Evolutionary conservation across 2,888 invertebrate species (phyloP).

Genomic region (Strigamia crassipes): DNA sequence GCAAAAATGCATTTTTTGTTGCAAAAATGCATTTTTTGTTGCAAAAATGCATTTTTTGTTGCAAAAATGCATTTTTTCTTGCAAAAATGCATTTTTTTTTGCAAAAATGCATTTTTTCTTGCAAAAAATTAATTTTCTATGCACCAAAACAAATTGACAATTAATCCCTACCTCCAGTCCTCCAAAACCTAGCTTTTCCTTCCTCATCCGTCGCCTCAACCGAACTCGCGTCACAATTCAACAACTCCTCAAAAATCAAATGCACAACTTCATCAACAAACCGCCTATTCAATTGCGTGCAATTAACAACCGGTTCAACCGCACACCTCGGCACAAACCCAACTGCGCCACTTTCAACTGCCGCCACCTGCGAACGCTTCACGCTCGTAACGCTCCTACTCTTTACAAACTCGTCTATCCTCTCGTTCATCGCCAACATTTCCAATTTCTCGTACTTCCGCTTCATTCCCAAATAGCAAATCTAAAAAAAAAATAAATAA

Average conservation of each 20-base stretch:
- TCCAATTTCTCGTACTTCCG: constrained; percentile 28
- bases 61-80: too few relatives aligned
- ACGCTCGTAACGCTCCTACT: not conserved
- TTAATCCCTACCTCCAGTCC: too few relatives aligned
- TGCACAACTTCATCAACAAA: constrained; percentile 69
- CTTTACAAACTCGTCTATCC: not conserved
- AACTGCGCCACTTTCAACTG: constrained; percentile 50
- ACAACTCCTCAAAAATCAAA: constrained; percentile 67
- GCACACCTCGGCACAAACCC: constrained; percentile 70
- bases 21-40: too few relatives aligned
- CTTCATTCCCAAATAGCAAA: constrained; percentile 46
- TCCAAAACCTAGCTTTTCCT: constrained; percentile 64
- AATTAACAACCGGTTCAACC: constrained; percentile 78
- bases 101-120: too few relatives aligned
- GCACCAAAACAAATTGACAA: too few relatives aligned
- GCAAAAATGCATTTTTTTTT: too few relatives aligned
- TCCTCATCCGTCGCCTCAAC: constrained; percentile 34
- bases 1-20: too few relatives aligned
- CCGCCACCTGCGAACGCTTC: not conserved
- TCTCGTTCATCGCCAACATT: not conserved
- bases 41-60: too few relatives aligned
- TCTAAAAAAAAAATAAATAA: not conserved
- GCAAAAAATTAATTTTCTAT: too few relatives aligned
- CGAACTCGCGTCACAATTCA: constrained; percentile 56
- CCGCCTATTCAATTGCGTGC: constrained; percentile 75